Conservation (phyloP, 2,113 vertebrate genomes). For the Trogon surrucura region DNA sequence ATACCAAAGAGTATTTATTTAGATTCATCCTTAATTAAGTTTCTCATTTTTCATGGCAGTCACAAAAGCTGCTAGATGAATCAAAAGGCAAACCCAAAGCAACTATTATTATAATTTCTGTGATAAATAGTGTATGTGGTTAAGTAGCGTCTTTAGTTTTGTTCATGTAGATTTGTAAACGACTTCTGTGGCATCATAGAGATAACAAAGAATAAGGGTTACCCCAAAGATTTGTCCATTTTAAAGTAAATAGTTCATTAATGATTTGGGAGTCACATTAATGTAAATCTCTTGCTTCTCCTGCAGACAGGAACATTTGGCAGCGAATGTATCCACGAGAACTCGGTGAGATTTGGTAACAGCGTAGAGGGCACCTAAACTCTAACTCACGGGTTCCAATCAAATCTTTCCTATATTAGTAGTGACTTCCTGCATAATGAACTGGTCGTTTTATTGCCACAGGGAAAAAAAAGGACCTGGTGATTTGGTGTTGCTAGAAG, state of each 20-base stretch:
- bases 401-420: neutral
- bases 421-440: neutral
- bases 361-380: neutral
- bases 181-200: neutral
- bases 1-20: neutral
- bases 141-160: neutral
- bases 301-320: neutral
- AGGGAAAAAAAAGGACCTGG: neutral
- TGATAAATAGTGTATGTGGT: neutral
- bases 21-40: neutral
- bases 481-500: neutral
- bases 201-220: neutral
- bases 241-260: conserved; percentile 14
- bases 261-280: neutral
- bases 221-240: neutral
- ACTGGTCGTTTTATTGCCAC: neutral
- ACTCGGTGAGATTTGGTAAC: neutral
- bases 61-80: neutral
- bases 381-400: neutral
- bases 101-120: neutral
- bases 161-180: neutral
- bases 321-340: neutral
- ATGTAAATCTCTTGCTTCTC: neutral
- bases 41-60: neutral
- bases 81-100: conserved; percentile 4